Evolutionary conservation across 2,888 invertebrate genomes (phyloP), one percentile per base, ranked within the genome.

Genomic region (Hecatera dysodea): DNA sequence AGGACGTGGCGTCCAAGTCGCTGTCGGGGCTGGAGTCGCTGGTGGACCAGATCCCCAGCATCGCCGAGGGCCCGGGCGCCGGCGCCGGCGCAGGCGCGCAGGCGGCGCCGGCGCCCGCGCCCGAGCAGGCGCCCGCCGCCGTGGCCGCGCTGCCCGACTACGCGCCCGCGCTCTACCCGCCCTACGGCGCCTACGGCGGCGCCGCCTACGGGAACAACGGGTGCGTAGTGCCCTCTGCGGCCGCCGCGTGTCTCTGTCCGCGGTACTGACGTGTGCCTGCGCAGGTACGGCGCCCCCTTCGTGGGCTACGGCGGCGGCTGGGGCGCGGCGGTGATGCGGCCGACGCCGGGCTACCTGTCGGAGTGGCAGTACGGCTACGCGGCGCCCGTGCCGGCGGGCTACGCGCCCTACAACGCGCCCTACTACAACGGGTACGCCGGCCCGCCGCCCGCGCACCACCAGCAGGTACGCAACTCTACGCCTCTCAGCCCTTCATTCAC

Each of bases 31-130:
- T 98, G 59, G 98, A 98, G 93, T 98, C 98, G 53, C 96, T 98
- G 60, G 98, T 98, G 80, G 98, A 98, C 95, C 98, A 98, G 96
- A 98, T 98, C 93, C 98, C 98, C 63, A 98, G 98, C 87, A 98
- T 98, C 92, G 97, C 98, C 68, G 98, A 98, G 86, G 33, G 39
- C 63, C 97, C 97, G 67, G 86, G 85, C 82, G 75, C 72, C 67
- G 85, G 78, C 59, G 86, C 76, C 56, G 67, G 60, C 81, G 86
- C 76, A 55, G 67, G 60, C 81, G 39, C 65, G 72, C 70, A 67
- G 72, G 71, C 69, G 66, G 76, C 75, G 50, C 68, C 75, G 53
- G 78, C 78, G 70, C 86, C 82, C 56, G 78, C 78, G 66, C 86
- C 76, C 76, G 82, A 76, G 48, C 80, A 80, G 76, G 77, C 76